phyloP scores from a whole-genome alignment of 2,797 vertebrate species.

The Cryptoblepharus egeriae region DNA sequence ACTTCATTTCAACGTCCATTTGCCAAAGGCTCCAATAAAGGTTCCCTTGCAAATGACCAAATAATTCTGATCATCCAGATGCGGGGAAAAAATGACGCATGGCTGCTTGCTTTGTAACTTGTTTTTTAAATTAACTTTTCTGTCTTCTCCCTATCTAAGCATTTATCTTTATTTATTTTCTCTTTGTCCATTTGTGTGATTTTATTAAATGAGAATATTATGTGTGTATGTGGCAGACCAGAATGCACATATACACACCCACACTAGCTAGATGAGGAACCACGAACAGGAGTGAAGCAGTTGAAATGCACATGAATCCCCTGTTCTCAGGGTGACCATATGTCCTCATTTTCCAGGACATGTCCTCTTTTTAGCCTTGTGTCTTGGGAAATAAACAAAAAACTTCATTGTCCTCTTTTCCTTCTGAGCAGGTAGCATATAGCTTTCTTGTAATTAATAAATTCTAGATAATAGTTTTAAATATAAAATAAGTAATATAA shows the following conservation, averaged over 20 bases:
- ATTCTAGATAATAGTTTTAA: too few species aligned
- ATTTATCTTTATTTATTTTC: neutral
- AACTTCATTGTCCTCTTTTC: too few species aligned
- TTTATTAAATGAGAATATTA: neutral
- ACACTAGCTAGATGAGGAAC: neutral
- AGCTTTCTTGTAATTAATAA: too few species aligned
- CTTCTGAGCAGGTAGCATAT: too few species aligned
- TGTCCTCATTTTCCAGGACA: too few species aligned
- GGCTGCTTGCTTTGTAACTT: neutral
- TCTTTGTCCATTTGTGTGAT: neutral
- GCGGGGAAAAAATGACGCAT: constrained; percentile 9
- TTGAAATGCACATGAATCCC: too few species aligned
- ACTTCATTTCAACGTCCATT: constrained; percentile 9
- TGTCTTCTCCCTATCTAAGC: constrained; percentile 7
- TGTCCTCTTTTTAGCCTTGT: too few species aligned
- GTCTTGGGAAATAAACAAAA: too few species aligned
- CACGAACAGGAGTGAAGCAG: too few species aligned
- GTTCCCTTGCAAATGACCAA: constrained; percentile 18
- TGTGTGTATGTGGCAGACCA: neutral
- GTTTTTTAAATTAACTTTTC: constrained; percentile 9
- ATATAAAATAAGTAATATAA: too few species aligned
- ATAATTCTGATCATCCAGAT: neutral
- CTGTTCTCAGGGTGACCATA: too few species aligned
- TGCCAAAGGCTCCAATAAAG: constrained; percentile 18
- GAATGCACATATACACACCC: neutral